Base-by-base conservation (phyloP, 2,113 vertebrate species). In the Engystomops pustulosus region DNA sequence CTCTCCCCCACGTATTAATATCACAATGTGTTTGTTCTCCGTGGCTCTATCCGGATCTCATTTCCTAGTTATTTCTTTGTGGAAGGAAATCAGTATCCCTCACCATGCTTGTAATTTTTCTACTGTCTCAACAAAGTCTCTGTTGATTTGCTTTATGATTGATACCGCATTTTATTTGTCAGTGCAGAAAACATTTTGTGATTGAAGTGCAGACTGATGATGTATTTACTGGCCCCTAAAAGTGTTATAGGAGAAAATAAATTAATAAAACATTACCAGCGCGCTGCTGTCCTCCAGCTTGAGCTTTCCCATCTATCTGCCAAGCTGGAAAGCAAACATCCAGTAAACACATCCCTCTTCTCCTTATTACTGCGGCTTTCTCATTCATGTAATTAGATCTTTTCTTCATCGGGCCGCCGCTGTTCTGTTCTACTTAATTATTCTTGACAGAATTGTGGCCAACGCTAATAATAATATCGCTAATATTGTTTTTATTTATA, bases 121-220 rank as follows among this genome's bases (percentile, higher is more conserved):
- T 67, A 85, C 83, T 79, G 83, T 85, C 75, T 85, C 83, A 85
- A 85, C 83, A 85, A 67, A 69, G 60, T 85, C 75, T 85, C 83
- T 85, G 83, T 85, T 85, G 83, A 85, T 85, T 78, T 85, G 83
- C 74, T 85, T 85, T 85, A 79, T 85, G 83, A 85, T 85, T 85
- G 83, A 85, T 85, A 79, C 62, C 67, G 75, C 83, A 85, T 85
- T 85, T 85, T 85, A 85, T 85, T 85, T 85, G 83, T 85, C 83
- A 85, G 76, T 79, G 83, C 83, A 85, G 62, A 85, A 85, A 85
- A 77, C 83, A 85, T 78, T 85, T 85, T 85, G 74, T 85, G 83
- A 85, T 85, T 85, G 83, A 85, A 85, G 38, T 62, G 47, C 83
- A 79, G 83, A 51, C 74, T 85, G 83, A 79, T 85, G 83, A 85